Conservation (phyloP, 2,888 invertebrate genomes). For the Metacarcinus magister region DNA sequence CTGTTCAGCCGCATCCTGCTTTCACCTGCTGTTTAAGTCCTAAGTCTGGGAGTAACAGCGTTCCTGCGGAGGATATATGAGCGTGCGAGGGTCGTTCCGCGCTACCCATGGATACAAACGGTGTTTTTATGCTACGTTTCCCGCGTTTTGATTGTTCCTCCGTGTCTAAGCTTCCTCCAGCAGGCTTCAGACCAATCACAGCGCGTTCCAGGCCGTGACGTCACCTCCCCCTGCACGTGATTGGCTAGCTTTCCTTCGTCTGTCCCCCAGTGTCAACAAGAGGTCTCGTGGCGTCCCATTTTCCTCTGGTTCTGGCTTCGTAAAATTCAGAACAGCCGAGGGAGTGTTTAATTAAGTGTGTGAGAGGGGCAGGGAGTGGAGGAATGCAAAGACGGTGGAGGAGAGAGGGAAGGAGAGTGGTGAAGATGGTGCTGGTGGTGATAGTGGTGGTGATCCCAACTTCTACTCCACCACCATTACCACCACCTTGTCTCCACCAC, state of each 20-base stretch:
- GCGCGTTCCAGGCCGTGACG: neutral
- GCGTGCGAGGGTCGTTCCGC: neutral
- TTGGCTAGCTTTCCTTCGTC: neutral
- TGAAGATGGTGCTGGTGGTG: neutral
- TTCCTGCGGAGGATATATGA: neutral
- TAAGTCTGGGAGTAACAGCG: neutral
- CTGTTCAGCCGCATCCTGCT: neutral
- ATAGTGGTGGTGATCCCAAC: no score
- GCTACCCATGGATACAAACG: neutral
- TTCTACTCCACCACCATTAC: no score
- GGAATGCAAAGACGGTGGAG: neutral
- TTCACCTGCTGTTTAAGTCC: neutral
- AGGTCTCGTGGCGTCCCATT: neutral
- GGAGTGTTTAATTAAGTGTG: neutral
- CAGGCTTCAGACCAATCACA: neutral
- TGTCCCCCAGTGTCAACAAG: neutral
- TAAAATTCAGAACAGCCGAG: neutral
- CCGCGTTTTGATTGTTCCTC: neutral
- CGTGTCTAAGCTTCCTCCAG: neutral
- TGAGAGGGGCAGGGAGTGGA: neutral
- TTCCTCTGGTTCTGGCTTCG: neutral
- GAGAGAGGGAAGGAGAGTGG: neutral
- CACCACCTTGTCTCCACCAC: no score
- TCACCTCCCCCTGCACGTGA: neutral
- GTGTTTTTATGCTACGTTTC: neutral